Evolutionary conservation across 2,888 invertebrate species (phyloP), one percentile per base, ranked within the genome.

Genomic region (Alloscopus bannaensis): DNA sequence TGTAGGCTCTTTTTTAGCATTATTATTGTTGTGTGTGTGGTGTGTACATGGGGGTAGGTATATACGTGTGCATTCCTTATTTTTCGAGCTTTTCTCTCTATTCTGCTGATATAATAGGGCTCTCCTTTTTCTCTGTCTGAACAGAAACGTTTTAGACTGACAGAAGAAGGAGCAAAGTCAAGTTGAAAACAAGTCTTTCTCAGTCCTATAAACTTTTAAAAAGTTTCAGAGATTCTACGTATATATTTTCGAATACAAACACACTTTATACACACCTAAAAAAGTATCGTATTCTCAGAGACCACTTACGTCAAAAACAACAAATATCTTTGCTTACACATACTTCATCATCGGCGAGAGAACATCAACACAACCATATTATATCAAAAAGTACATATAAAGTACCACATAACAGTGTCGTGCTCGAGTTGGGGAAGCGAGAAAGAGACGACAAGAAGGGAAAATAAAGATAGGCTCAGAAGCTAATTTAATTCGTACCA

Each of bases 121-220:
- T 60, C 60, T 60, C 36, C 40, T 60, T 60, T 20, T 60, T 60
- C 36, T 60, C 60, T 57, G 57, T 28, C 57, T 60, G 60, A 36
- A 60, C 60, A 60, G 60, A 60, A 60, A n/a, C n/a, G n/a, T n/a
- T n/a, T 60, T 60, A 60, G 60, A 60, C 60, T 60, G 60, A 40
- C 60, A 60, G 60, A 60, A 60, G 60, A 60, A 31, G 60, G 60
- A 60, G 40, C 60, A 60, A 60, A 60, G 60, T 60, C 60, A 60
- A 60, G 60, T 60, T 60, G 60, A 60, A 60, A 60, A 36, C 36
- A 60, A 60, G 60, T 60, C 60, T 60, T 60, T 60, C 60, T 60
- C 40, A 28, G 16, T 47, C 47, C n/a, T 18, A 6, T n/a, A 36
- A 6, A 36, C 13, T 36, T 8, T 36, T 36, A 36, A 6, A 36